These are phyloP conservation scores for Mus spretus DNA, from an alignment of 2,797 vertebrate genomes.

Conservation along the genomic window DNA sequence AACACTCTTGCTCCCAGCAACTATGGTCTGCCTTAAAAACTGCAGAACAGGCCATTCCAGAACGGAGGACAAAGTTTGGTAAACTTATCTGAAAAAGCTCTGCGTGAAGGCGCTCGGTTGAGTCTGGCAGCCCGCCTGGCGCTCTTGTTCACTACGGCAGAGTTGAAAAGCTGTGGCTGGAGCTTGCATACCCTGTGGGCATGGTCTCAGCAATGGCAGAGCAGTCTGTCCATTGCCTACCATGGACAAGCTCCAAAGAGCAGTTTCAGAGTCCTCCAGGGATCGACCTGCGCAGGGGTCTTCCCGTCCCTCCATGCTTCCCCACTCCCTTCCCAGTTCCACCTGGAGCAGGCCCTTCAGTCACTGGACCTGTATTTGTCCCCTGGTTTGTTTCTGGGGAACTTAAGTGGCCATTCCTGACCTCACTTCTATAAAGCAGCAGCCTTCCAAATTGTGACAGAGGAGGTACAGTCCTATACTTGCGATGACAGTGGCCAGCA, in stretches of 20 bases:
- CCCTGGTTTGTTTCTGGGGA: not conserved
- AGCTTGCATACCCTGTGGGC: fast-evolving
- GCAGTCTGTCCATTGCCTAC: too few species aligned
- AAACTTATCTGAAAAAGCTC: not conserved
- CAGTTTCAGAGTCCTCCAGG: not conserved
- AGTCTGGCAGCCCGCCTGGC: too few species aligned
- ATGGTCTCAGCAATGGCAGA: not conserved
- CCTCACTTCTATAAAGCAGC: not conserved
- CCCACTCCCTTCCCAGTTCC: not conserved
- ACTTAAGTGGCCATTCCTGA: not conserved
- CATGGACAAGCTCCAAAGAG: not conserved
- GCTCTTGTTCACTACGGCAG: not conserved
- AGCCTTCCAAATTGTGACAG: not conserved
- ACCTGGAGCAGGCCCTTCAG: not conserved
- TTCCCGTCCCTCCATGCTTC: not conserved
- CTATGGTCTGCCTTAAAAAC: not conserved
- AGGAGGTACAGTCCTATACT: fast-evolving
- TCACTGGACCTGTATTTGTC: not conserved
- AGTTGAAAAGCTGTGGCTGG: not conserved
- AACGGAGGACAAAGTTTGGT: fast-evolving
- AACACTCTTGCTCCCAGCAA: not conserved
- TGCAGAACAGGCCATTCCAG: fast-evolving
- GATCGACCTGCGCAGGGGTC: not conserved
- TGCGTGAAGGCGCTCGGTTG: not conserved
- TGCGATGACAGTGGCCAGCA: too few species aligned